These are phyloP conservation scores for Sycophila texana DNA, from an alignment of 2,888 invertebrate species.

Conservation along the genomic window DNA sequence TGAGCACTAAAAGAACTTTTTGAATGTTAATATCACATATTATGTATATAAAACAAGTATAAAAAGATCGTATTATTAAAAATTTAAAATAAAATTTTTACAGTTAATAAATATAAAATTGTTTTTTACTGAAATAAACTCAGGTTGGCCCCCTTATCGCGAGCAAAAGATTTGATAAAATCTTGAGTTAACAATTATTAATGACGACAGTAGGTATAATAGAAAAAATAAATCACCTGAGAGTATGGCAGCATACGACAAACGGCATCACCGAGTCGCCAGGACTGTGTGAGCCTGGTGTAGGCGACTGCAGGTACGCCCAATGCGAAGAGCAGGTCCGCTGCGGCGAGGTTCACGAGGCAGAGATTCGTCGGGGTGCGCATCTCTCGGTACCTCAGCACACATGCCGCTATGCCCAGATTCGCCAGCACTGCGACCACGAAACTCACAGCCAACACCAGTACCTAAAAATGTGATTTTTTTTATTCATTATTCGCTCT, in stretches of 20 bases:
- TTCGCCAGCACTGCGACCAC: slow-evolving; percentile 77
- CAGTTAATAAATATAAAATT: too few relatives aligned
- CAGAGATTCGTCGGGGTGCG: slow-evolving; percentile 79
- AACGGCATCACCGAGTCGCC: slow-evolving; percentile 77
- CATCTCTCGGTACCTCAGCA: slow-evolving; percentile 78
- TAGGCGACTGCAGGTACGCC: slow-evolving; percentile 78
- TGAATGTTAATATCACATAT: too few relatives aligned
- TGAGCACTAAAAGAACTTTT: too few relatives aligned
- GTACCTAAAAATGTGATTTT: slow-evolving; percentile 22
- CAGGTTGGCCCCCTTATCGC: too few relatives aligned
- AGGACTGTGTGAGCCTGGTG: slow-evolving; percentile 77
- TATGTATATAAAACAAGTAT: too few relatives aligned
- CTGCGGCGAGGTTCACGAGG: slow-evolving; percentile 80
- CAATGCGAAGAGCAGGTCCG: slow-evolving; percentile 80
- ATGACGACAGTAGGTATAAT: not conserved
- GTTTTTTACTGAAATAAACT: too few relatives aligned
- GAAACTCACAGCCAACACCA: slow-evolving; percentile 74
- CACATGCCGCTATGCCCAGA: slow-evolving; percentile 77
- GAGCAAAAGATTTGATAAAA: too few relatives aligned
- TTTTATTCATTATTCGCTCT: too few relatives aligned
- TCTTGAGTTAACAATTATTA: too few relatives aligned
- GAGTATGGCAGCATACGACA: slow-evolving; percentile 78
- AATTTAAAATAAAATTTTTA: too few relatives aligned
- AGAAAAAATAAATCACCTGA: slow-evolving; percentile 73
- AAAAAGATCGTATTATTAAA: too few relatives aligned